Evolutionary conservation across 2,888 invertebrate genomes (phyloP), one percentile per base, ranked within the genome.

Genomic region (Eupithecia vulgata): DNA sequence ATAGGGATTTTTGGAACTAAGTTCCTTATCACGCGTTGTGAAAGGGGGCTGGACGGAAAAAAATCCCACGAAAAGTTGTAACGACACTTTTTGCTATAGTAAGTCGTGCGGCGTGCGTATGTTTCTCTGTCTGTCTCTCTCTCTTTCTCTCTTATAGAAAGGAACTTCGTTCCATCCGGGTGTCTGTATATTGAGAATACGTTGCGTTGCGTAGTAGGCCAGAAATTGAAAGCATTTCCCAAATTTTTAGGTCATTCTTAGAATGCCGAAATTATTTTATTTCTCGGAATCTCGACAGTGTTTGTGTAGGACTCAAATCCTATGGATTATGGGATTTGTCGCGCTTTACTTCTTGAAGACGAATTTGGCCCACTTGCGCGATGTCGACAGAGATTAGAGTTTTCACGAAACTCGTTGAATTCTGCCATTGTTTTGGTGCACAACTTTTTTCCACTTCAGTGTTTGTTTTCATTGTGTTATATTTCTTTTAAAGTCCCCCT

Each of bases 351-450:
- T 78, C 64, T 67, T 76, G 66, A 72, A 74, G 76, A 79, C 73
- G 78, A 79, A 78, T 80, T 76, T 77, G 79, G 79, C 83, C 83
- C 76, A 81, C 78, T 84, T 83, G 69, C 74, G 73, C 70, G 70
- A 67, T 72, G 76, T 68, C 72, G 71, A 68, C 73, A 71, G 73
- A 78, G 77, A 76, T 79, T 80, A 77, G 65, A 72, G 61, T 70
- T 70, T 71, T 40, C 68, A 67, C 34, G 42, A 66, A 72, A 75
- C 42, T 48, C 62, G 67, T 57, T 64, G 57, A 70, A 70, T 68
- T 68, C 25, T 68, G 59, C 72, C 48, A 71, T 71, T 71, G 74
- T 71, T 69, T 68, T 13, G 15, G 59, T 52, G 30, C 17, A 59
- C 6, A 72, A 30, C 40, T 48, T 71, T 67, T 37, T 67, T 42